Evolutionary conservation across 2,888 invertebrate genomes (phyloP).

Genomic region (Ethmia dodecea): DNA sequence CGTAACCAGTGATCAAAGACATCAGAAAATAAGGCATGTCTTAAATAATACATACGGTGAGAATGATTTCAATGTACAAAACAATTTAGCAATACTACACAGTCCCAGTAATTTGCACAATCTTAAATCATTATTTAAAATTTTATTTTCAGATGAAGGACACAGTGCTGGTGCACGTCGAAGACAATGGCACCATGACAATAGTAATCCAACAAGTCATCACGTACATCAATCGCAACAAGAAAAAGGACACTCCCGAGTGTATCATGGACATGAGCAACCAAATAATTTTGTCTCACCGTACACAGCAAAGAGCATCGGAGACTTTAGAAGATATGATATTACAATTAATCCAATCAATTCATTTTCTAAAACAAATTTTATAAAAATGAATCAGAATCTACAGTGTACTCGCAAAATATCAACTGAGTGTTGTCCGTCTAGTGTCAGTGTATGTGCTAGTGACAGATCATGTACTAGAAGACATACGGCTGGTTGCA

Average conservation of each 20-base stretch:
- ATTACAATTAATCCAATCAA: slow-evolving; percentile 22
- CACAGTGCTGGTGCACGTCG: too few species aligned
- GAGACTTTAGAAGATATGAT: slow-evolving; percentile 34
- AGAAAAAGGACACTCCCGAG: slow-evolving; percentile 44
- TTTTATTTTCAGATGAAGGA: too few species aligned
- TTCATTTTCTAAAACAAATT: slow-evolving; percentile 22
- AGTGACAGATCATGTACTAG: slow-evolving; percentile 31
- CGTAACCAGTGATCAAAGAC: slow-evolving; percentile 27
- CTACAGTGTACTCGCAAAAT: slow-evolving; percentile 37
- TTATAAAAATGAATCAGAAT: slow-evolving; percentile 28
- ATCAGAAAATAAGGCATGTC: slow-evolving; percentile 45
- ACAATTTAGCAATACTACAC: too few species aligned
- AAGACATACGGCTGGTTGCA: slow-evolving; percentile 21
- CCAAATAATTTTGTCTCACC: slow-evolving; percentile 21
- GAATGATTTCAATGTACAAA: too few species aligned
- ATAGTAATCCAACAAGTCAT: background rate
- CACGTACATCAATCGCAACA: slow-evolving; percentile 22
- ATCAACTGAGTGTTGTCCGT: background rate
- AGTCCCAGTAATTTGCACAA: too few species aligned
- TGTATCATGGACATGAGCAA: slow-evolving; percentile 40
- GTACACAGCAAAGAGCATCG: slow-evolving; percentile 22
- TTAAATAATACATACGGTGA: slow-evolving; percentile 36
- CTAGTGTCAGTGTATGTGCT: slow-evolving; percentile 9
- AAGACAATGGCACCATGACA: too few species aligned
- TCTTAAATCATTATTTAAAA: too few species aligned